phyloP scores from a whole-genome alignment of 1,140 invertebrate genomes.

The Hyles euphorbiae region DNA sequence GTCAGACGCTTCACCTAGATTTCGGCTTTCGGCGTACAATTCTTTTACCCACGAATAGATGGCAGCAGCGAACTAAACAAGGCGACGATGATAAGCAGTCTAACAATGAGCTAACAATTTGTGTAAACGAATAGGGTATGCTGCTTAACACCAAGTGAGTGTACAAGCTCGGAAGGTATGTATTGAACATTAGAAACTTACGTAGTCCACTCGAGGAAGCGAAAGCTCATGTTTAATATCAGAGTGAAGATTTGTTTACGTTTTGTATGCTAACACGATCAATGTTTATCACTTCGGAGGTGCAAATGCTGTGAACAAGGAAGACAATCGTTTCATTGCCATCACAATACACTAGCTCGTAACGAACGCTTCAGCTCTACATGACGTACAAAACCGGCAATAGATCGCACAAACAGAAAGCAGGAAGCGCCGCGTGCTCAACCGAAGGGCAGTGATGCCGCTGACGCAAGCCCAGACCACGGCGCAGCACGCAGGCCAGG shows the following conservation, averaged over 20 bases:
- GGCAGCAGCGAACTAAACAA: constrained; percentile 54
- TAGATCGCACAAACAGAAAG: neutral
- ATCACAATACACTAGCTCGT: neutral
- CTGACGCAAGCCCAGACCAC: constrained; percentile 20
- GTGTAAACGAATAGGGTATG: too few species aligned
- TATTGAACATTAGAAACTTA: too few species aligned
- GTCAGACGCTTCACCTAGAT: constrained; percentile 73
- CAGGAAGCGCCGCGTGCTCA: neutral
- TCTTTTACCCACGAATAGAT: constrained; percentile 58
- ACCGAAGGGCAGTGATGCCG: constrained; percentile 8
- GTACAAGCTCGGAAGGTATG: too few species aligned
- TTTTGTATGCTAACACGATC: too few species aligned
- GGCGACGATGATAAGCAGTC: constrained; percentile 13
- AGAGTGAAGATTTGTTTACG: too few species aligned
- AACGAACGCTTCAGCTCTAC: neutral
- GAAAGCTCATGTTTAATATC: too few species aligned
- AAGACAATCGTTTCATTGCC: too few species aligned
- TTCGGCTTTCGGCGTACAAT: constrained; percentile 52
- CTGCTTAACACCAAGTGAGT: too few species aligned
- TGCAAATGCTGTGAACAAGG: too few species aligned
- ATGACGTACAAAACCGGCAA: neutral
- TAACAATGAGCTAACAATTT: neutral
- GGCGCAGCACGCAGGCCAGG: constrained; percentile 27
- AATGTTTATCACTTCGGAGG: too few species aligned
- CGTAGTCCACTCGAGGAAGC: too few species aligned